These are phyloP conservation scores for Cathartes aura DNA, from an alignment of 2,113 vertebrate species.

Conservation along the genomic window DNA sequence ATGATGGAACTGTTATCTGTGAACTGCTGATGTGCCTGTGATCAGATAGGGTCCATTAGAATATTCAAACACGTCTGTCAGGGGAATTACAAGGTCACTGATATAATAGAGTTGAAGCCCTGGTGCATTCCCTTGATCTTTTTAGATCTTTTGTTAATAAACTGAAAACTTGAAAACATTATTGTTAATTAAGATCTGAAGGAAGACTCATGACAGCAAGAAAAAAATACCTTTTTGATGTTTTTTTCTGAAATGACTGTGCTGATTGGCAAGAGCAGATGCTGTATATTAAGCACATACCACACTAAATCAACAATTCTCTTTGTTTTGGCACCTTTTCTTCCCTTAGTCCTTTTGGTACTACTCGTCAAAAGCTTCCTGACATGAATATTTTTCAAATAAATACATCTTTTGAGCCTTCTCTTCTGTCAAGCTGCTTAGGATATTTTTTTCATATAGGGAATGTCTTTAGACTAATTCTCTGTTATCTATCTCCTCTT, in stretches of 20 bases:
- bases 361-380: conserved; percentile 24
- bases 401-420: conserved; percentile 27
- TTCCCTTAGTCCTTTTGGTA: conserved; percentile 17
- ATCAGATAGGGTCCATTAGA: conserved; percentile 10
- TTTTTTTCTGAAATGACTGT: background rate
- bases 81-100: background rate
- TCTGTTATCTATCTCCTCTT: background rate
- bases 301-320: conserved; percentile 36
- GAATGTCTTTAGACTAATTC: background rate
- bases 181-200: conserved; percentile 60
- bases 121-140: conserved; percentile 22
- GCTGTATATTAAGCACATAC: background rate
- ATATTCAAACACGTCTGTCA: conserved; percentile 21
- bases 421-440: conserved; percentile 20
- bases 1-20: conserved; percentile 2
- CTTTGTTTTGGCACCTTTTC: conserved; percentile 47
- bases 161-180: background rate
- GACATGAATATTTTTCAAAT: conserved; percentile 24
- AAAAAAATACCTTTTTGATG: conserved; percentile 26
- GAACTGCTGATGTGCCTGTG: background rate
- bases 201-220: background rate
- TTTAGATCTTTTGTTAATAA: conserved; percentile 42
- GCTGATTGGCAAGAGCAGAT: background rate
- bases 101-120: background rate
- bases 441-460: background rate